Percentiles rank a stretch among this genome's conserved stretches.
phyloP scores from a whole-genome alignment of 2,888 invertebrate genomes.

The Incurvaria masculella region DNA sequence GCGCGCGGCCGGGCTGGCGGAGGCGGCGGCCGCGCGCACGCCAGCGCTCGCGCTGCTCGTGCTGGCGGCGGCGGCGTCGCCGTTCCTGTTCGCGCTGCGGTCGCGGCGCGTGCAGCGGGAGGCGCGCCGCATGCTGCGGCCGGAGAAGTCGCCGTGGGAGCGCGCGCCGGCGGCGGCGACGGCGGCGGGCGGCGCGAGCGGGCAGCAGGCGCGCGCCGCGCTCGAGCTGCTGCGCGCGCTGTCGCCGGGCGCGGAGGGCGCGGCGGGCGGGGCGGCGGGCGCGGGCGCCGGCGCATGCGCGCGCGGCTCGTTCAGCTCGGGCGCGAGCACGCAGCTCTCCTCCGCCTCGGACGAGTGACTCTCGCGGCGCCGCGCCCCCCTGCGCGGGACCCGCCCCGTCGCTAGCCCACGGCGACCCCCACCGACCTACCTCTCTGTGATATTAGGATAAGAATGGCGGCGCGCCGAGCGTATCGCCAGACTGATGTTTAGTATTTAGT shows the following conservation, averaged over 20 bases:
- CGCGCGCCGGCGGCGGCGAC: slow-evolving; percentile 52
- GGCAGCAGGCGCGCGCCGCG: slow-evolving; percentile 44
- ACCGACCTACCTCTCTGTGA: slow-evolving; percentile 56
- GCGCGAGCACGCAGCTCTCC: slow-evolving; percentile 59
- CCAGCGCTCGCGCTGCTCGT: slow-evolving; percentile 55
- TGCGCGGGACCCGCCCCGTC: slow-evolving; percentile 21
- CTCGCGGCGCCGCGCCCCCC: slow-evolving; percentile 20
- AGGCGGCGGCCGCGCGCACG: slow-evolving; percentile 46
- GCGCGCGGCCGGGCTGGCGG: slow-evolving; percentile 40
- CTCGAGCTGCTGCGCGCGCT: slow-evolving; percentile 41
- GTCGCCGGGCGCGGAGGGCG: slow-evolving; percentile 41
- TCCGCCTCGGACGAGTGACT: slow-evolving; percentile 60
- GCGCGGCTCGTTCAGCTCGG: slow-evolving; percentile 62
- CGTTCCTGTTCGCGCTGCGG: slow-evolving; percentile 74
- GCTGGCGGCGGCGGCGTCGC: slow-evolving; percentile 64
- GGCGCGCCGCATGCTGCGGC: slow-evolving; percentile 36
- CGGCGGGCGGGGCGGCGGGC: slow-evolving; percentile 41
- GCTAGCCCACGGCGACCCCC: slow-evolving; percentile 33
- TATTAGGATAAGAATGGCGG: slow-evolving; percentile 44
- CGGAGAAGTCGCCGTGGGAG: slow-evolving; percentile 47
- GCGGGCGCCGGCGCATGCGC: slow-evolving; percentile 50
- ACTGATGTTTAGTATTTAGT: slow-evolving; percentile 53
- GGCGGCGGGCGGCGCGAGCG: slow-evolving; percentile 54
- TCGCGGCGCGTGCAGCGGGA: slow-evolving; percentile 62
- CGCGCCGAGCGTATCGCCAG: slow-evolving; percentile 51